Evolutionary conservation across 2,113 vertebrate genomes (phyloP), one percentile per base, ranked within the genome.

Genomic region (Eurystomus gularis): DNA sequence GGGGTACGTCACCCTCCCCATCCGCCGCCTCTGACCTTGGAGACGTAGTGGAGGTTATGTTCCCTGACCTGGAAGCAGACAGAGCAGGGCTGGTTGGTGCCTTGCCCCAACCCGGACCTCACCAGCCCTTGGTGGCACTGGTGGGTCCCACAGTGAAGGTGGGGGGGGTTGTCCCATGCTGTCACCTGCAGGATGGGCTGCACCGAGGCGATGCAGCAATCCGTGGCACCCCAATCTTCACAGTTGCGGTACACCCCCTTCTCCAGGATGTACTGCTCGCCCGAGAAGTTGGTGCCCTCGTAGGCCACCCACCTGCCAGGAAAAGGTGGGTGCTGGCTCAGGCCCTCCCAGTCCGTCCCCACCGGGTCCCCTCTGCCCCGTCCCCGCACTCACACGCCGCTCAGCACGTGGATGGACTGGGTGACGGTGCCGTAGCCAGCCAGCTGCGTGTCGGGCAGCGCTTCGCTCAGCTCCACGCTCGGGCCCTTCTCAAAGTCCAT

Each of bases 171-270:
- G 21, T 11, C 17, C 14, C 3, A 26, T 3, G 17, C 80, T 10
- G 97, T 94, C 96, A 99, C 99, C 98, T 98, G 97, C 46, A 98
- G 94, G 82, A 99, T 98, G 66, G 99, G 99, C 97, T 99, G 99
- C 6, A 98, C 94, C 0, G 99, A 99, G 95, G 98, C 97, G 82
- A 99, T 98, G 94, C 70, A 94, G 40, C 96, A 98, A 84, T 98
- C 98, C 5, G 54, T 61, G 3, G 99, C 97, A 2, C 99, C 99
- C 99, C 99, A 99, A 96, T 99, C 99, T 1, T 98, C 98, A 24
- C 98, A 99, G 96, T 58, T 99, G 54, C 97, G 98, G 90, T 99
- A 99, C 93, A 99, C 98, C 3, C 99, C 99, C 96, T 99, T 99
- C 98, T 99, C 99, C 91, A 99, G 96, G 68, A 99, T 72, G 85